Evolutionary conservation across 2,888 invertebrate genomes (phyloP).

Genomic region (Tenthredo notha): DNA sequence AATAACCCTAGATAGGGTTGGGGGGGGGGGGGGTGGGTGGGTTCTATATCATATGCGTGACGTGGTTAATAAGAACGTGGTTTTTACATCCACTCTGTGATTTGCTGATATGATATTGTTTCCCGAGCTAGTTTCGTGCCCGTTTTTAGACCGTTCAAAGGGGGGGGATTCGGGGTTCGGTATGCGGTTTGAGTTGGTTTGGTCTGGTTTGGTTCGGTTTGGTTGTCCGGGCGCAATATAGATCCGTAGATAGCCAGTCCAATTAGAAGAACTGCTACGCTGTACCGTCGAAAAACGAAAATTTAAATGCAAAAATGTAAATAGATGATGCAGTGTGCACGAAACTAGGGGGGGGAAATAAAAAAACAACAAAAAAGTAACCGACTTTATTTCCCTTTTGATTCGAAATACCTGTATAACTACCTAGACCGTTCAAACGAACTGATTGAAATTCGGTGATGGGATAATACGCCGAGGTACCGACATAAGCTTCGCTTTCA

Average conservation of each 20-base stretch:
- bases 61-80: not conserved
- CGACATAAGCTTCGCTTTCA: not conserved
- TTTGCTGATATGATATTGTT: conserved; percentile 65
- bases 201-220: not conserved
- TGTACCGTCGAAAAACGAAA: conserved; percentile 50
- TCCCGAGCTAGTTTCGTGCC: conserved; percentile 53
- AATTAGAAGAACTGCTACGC: conserved; percentile 68
- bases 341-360: not conserved
- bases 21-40: too few species aligned
- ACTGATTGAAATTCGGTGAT: conserved; percentile 17
- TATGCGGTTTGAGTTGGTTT: not conserved
- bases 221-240: conserved; percentile 62
- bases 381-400: not conserved
- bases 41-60: not conserved
- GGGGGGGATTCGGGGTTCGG: too few species aligned
- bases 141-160: not conserved
- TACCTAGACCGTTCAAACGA: not conserved
- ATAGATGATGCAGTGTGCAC: not conserved
- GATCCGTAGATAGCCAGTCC: conserved; percentile 69
- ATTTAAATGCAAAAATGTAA: conserved; percentile 22
- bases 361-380: not conserved
- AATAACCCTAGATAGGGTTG: not conserved
- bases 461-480: conserved; percentile 4
- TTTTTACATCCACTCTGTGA: conserved; percentile 49
- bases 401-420: not conserved